Conservation (phyloP, 2,113 vertebrate genomes). For the Mystacornis crossleyi region DNA sequence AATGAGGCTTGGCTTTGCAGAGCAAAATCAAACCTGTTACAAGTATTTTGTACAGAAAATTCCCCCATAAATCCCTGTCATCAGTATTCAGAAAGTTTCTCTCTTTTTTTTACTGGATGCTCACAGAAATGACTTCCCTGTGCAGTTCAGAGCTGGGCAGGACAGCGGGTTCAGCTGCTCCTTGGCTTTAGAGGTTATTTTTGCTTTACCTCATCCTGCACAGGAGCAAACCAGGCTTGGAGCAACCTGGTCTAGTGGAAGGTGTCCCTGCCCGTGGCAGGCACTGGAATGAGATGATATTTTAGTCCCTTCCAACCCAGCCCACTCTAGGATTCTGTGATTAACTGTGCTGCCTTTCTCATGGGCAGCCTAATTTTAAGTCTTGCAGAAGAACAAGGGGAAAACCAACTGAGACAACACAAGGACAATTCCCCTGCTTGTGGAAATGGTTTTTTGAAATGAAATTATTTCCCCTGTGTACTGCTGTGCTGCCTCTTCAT, state of each 20-base stretch:
- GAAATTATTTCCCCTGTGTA: neutral
- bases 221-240: neutral
- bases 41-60: neutral
- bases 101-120: neutral
- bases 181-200: neutral
- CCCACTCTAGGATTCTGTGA: neutral
- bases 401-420: neutral
- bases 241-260: neutral
- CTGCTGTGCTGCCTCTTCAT: neutral
- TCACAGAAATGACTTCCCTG: neutral
- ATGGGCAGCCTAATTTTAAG: neutral
- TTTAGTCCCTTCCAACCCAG: neutral
- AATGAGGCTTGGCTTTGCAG: neutral
- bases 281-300: neutral
- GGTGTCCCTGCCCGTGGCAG: neutral
- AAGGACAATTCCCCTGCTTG: neutral
- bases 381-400: neutral
- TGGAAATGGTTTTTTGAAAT: neutral
- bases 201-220: neutral
- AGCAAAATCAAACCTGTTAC: neutral
- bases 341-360: neutral
- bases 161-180: neutral
- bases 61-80: neutral
- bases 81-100: neutral
- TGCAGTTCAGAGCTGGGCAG: neutral